Evolutionary conservation across 2,888 invertebrate species (phyloP).

Genomic region (Arrhopalites spinosus): DNA sequence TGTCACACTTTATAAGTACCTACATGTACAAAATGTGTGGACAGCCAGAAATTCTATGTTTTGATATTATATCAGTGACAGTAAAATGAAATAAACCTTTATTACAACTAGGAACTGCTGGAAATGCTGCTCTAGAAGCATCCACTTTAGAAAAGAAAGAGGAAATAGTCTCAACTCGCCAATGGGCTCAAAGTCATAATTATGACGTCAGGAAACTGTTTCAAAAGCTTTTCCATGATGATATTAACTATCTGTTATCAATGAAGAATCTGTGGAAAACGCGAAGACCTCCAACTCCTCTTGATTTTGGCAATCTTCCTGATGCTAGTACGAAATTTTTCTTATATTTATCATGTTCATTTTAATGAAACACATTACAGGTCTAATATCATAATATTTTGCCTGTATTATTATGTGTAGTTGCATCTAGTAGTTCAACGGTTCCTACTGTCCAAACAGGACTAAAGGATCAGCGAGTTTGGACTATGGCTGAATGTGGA

Average conservation of each 20-base stretch:
- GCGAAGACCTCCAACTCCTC: slow-evolving; percentile 80
- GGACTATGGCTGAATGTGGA: slow-evolving; percentile 78
- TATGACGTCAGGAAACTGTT: slow-evolving; percentile 87
- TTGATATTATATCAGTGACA: too few relatives aligned
- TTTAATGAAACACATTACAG: too few relatives aligned
- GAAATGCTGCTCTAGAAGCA: slow-evolving; percentile 54
- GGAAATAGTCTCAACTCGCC: slow-evolving; percentile 73
- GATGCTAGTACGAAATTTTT: slow-evolving; percentile 59
- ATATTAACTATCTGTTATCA: slow-evolving; percentile 88
- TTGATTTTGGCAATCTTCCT: slow-evolving; percentile 70
- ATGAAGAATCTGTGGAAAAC: slow-evolving; percentile 97
- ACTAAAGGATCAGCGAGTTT: slow-evolving; percentile 75
- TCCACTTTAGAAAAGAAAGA: slow-evolving; percentile 61
- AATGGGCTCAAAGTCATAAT: slow-evolving; percentile 83
- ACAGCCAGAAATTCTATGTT: too few relatives aligned
- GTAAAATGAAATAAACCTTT: too few relatives aligned
- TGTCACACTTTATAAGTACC: too few relatives aligned
- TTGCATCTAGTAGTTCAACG: slow-evolving; percentile 64
- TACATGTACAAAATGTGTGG: too few relatives aligned
- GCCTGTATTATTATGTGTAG: slow-evolving; percentile 49
- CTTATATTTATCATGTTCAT: not conserved
- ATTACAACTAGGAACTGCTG: slow-evolving; percentile 41
- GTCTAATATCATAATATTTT: too few relatives aligned
- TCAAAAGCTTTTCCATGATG: slow-evolving; percentile 89
- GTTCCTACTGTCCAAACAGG: slow-evolving; percentile 61